Percentiles rank a stretch among this genome's conserved stretches.
Conservation (phyloP, 2,888 invertebrate species). For the Zaprionus bogoriensis region DNA sequence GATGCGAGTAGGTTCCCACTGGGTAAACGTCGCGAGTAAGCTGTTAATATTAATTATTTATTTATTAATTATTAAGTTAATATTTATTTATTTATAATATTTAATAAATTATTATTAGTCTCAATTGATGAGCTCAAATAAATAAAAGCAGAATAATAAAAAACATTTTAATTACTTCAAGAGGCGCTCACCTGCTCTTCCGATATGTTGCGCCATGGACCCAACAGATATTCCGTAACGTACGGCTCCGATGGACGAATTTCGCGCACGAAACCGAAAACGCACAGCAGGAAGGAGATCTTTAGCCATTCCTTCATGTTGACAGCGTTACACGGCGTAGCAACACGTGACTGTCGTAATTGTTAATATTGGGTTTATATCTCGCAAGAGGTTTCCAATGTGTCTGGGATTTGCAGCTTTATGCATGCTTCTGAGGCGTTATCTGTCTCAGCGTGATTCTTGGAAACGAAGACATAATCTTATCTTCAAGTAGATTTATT, state of each 20-base stretch:
- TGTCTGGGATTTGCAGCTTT: slow-evolving; percentile 5
- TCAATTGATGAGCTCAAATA: no score
- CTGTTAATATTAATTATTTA: no score
- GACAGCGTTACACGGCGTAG: slow-evolving; percentile 20
- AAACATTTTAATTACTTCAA: background rate
- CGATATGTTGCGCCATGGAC: slow-evolving; percentile 91
- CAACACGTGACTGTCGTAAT: background rate
- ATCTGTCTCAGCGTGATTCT: slow-evolving; percentile 26
- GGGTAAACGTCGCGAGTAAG: slow-evolving; percentile 93
- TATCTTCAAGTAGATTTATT: slow-evolving; percentile 44
- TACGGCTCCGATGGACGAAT: slow-evolving; percentile 94
- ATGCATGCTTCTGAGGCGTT: slow-evolving; percentile 19
- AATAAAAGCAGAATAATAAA: background rate
- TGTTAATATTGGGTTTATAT: background rate
- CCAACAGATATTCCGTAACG: slow-evolving; percentile 90
- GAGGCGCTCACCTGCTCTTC: slow-evolving; percentile 79
- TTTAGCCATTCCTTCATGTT: slow-evolving; percentile 86
- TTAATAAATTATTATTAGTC: background rate
- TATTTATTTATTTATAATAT: no score
- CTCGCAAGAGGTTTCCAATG: slow-evolving; percentile 5
- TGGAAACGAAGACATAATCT: slow-evolving; percentile 44
- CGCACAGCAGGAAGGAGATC: slow-evolving; percentile 88
- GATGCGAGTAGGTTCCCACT: slow-evolving; percentile 92
- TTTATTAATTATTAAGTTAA: no score
- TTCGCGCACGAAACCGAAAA: slow-evolving; percentile 92